Evolutionary conservation across 2,113 vertebrate species (phyloP).

Genomic region (Lynx canadensis): DNA sequence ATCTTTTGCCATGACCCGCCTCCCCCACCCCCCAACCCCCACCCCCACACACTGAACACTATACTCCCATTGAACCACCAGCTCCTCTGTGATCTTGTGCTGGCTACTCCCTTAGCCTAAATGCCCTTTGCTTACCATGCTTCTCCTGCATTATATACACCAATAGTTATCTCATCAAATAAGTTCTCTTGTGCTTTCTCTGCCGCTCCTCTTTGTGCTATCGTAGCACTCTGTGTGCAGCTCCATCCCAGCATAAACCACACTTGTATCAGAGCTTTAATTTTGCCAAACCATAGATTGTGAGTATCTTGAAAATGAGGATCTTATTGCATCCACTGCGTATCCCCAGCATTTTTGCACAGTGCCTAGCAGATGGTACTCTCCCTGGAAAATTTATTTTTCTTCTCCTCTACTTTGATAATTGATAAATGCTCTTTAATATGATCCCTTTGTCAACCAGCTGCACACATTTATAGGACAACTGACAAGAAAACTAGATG

Average conservation of each 20-base stretch:
- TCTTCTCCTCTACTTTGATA: not conserved
- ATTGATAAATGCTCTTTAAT: not conserved
- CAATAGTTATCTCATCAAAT: not conserved
- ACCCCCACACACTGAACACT: not conserved
- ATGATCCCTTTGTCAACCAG: not conserved
- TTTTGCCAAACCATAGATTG: not conserved
- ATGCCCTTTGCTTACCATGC: not conserved
- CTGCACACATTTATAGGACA: not conserved
- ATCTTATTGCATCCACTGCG: not conserved
- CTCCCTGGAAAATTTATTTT: not conserved
- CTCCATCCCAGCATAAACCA: not conserved
- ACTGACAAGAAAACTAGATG: not conserved
- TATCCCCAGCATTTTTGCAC: not conserved
- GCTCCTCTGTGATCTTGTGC: not conserved
- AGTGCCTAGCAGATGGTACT: not conserved
- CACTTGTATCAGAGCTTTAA: not conserved
- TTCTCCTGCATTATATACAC: not conserved
- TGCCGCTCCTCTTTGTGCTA: not conserved
- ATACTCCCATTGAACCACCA: not conserved
- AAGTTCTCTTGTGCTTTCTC: not conserved
- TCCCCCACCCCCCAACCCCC: not conserved
- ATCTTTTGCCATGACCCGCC: not conserved
- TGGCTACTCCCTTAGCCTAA: not conserved
- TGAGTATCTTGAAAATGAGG: not conserved
- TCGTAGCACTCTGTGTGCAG: not conserved